Evolutionary conservation across 2,888 invertebrate genomes (phyloP), one percentile per base, ranked within the genome.

Genomic region (Eumacrocentrus americanus): DNA sequence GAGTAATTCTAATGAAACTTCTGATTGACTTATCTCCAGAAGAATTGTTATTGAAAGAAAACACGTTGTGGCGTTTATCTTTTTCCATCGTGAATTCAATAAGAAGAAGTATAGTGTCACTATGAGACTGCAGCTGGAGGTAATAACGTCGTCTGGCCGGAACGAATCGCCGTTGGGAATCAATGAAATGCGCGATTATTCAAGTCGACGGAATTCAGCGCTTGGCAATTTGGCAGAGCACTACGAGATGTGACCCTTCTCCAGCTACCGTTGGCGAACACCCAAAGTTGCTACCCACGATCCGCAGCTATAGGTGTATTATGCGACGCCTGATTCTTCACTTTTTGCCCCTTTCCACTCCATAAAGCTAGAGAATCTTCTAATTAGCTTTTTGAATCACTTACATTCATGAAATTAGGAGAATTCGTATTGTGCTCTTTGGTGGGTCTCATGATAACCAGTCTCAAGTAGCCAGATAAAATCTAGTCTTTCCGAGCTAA

Each of bases 141-240:
- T 40, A 42, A 55, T 55, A 56, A 56, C 18, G 54, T 55, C 54
- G 54, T 60, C 51, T 55, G 48, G 54, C 22, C 14, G 18, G 16
- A 51, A 62, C 40, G 54, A 56, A 57, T 53, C 44, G 48, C 59
- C 46, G 54, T 58, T 61, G 67, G 64, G 66, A 72, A 74, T 72
- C 69, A 70, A 63, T 55, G 64, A 67, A 71, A 72, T 65, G 61
- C 68, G 67, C 69, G 64, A 68, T 72, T 68, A 69, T 72, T 71
- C 67, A 66, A 65, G 66, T 65, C 64, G 35, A 61, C 40, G 67
- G 60, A 67, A 71, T 72, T 65, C 48, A 62, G 52, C 59, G 61
- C 61, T 66, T 66, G 67, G 65, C 69, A 70, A 74, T 74, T 74
- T 74, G 73, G 71, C 74, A 73, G 52, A n/a, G n/a, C n/a, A n/a